A percentile compares a stretch with the other conserved stretches of the same genome.
phyloP scores from a whole-genome alignment of 1,140 invertebrate species.

The Ganaspis sp. region DNA sequence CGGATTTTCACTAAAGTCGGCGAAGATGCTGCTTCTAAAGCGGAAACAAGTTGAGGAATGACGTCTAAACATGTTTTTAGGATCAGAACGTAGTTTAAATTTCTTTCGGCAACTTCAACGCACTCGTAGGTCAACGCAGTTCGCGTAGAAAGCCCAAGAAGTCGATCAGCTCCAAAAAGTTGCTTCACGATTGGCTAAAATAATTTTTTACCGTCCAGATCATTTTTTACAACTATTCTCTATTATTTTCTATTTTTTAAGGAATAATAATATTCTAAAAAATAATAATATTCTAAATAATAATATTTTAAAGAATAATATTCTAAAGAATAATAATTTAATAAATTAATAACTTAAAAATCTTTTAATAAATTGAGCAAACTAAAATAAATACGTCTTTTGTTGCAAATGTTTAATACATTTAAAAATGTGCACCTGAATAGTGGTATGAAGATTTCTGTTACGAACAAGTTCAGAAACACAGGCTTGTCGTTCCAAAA shows the following conservation, averaged over 20 bases:
- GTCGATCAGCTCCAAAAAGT: constrained; percentile 80
- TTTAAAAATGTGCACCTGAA: no score
- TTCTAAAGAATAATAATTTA: no score
- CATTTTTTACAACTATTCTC: neutral
- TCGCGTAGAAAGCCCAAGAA: constrained; percentile 79
- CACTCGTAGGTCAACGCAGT: constrained; percentile 79
- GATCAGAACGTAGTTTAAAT: constrained; percentile 87
- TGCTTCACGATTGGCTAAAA: constrained; percentile 75
- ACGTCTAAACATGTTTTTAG: constrained; percentile 87
- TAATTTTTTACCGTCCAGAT: constrained; percentile 29
- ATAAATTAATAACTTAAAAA: no score
- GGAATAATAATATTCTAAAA: no score
- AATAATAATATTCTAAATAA: no score
- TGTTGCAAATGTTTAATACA: no score
- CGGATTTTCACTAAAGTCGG: constrained; percentile 80
- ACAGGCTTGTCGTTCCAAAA: constrained; percentile 82
- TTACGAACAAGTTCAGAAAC: constrained; percentile 85
- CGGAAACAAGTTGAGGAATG: constrained; percentile 81
- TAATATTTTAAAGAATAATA: no score
- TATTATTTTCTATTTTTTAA: neutral
- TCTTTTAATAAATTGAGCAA: no score
- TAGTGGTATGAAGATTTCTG: constrained; percentile 74
- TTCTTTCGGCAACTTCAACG: constrained; percentile 81
- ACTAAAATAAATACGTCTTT: no score
- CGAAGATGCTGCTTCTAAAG: constrained; percentile 78